Conservation (phyloP, 2,888 invertebrate species). For the Anthrax anthrax region DNA sequence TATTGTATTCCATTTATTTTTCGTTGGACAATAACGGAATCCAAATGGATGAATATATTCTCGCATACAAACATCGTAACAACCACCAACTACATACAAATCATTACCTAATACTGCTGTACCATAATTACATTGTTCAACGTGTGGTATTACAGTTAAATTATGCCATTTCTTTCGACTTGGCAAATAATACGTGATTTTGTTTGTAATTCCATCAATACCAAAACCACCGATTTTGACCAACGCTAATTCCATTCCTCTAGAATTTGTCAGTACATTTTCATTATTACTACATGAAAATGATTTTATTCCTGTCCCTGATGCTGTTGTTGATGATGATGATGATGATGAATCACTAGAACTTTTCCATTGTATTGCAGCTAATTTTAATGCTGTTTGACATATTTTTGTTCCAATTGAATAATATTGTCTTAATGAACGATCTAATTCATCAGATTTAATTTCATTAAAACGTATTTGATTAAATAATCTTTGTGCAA, state of each 20-base stretch:
- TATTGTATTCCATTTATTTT: slow-evolving; percentile 51
- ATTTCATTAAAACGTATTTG: slow-evolving; percentile 24
- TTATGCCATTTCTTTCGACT: slow-evolving; percentile 46
- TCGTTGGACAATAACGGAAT: slow-evolving; percentile 47
- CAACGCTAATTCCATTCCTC: slow-evolving; percentile 53
- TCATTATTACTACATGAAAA: background rate
- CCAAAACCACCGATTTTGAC: slow-evolving; percentile 58
- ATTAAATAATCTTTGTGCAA: slow-evolving; percentile 17
- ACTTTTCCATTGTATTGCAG: background rate
- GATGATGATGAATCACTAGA: background rate
- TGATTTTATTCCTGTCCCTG: background rate
- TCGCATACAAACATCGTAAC: slow-evolving; percentile 48
- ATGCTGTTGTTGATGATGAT: background rate
- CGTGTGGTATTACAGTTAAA: slow-evolving; percentile 54
- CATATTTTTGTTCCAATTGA: background rate
- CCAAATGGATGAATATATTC: slow-evolving; percentile 61
- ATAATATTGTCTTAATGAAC: slow-evolving; percentile 1
- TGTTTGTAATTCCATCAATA: slow-evolving; percentile 49
- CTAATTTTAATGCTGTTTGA: background rate
- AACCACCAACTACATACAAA: slow-evolving; percentile 55
- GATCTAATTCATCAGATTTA: slow-evolving; percentile 8
- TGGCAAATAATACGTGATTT: slow-evolving; percentile 48
- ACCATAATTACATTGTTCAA: slow-evolving; percentile 60
- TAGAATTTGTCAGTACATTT: slow-evolving; percentile 39
- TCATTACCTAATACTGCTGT: slow-evolving; percentile 52